phyloP scores from a whole-genome alignment of 2,888 invertebrate genomes.

The Drosophila melanosoma region DNA sequence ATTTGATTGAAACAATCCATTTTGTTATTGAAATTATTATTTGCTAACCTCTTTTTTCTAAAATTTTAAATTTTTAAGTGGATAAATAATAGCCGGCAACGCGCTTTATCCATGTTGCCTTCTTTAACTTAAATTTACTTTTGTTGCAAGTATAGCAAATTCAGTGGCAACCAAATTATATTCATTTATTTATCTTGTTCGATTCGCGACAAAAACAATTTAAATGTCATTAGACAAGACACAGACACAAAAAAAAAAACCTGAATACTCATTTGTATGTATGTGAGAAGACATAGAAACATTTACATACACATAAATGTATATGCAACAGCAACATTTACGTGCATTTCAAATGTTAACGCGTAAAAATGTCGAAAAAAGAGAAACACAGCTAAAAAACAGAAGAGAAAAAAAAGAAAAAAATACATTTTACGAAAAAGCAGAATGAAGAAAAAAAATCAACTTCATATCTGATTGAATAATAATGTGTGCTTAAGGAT shows the following conservation, averaged over 20 bases:
- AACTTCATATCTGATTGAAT: constrained; percentile 81
- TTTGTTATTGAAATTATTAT: neutral
- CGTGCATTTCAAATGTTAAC: constrained; percentile 20
- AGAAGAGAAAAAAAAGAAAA: constrained; percentile 36
- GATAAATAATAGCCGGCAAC: neutral
- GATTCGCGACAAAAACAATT: constrained; percentile 57
- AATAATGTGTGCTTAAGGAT: constrained; percentile 80
- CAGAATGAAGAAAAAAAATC: constrained; percentile 45
- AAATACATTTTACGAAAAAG: constrained; percentile 7
- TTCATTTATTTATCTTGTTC: constrained; percentile 46
- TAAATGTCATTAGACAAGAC: constrained; percentile 59
- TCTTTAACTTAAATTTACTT: neutral
- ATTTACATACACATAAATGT: neutral
- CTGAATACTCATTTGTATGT: constrained; percentile 1
- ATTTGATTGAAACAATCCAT: neutral
- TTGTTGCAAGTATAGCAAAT: neutral
- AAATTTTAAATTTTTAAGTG: neutral
- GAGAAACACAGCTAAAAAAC: constrained; percentile 1
- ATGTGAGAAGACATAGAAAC: neutral
- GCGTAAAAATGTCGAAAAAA: constrained; percentile 23
- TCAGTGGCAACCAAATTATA: constrained; percentile 15
- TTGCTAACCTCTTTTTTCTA: neutral
- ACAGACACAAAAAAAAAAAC: constrained; percentile 1
- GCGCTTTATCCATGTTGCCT: neutral
- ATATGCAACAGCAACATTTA: constrained; percentile 7